Conservation (phyloP, 53 echinoderm and acorn worm genomes). For the Astropecten irregularis region DNA sequence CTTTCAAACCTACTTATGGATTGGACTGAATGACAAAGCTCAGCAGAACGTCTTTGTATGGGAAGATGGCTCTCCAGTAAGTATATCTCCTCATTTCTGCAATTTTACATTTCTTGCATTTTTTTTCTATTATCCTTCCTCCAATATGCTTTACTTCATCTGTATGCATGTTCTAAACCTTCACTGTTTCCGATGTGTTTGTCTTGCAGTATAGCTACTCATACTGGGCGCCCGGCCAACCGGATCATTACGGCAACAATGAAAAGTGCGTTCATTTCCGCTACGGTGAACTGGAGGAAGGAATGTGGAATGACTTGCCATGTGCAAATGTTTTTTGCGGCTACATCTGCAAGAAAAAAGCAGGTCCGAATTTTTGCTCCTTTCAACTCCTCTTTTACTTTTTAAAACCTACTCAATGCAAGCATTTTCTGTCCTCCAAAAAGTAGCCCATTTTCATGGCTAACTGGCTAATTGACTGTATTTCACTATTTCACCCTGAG, state of each 20-base stretch:
- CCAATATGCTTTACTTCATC: too few relatives aligned
- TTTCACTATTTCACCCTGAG: too few relatives aligned
- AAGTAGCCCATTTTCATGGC: too few relatives aligned
- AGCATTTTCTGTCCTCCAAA: too few relatives aligned
- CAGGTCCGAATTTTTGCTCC: too few relatives aligned
- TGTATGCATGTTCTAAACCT: too few relatives aligned
- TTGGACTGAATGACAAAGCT: slow-evolving; percentile 80
- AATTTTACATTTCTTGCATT: neutral
- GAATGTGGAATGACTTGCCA: slow-evolving; percentile 84
- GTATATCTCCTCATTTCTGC: slow-evolving; percentile 7
- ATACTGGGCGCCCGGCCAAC: slow-evolving; percentile 96
- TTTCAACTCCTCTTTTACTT: neutral
- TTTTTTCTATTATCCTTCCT: neutral
- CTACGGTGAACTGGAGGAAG: slow-evolving; percentile 69
- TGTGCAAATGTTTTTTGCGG: slow-evolving; percentile 57
- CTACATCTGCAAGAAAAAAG: slow-evolving; percentile 93
- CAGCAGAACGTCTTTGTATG: slow-evolving; percentile 59
- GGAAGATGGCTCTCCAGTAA: slow-evolving; percentile 76
- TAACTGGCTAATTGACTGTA: too few relatives aligned
- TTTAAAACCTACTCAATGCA: neutral
- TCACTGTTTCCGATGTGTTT: too few relatives aligned
- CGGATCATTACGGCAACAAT: slow-evolving; percentile 50
- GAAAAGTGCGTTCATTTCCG: slow-evolving; percentile 87
- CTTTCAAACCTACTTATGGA: slow-evolving; percentile 68
- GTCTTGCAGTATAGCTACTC: slow-evolving; percentile 62